A percentile compares a stretch with the other conserved stretches of the same genome.
These are phyloP conservation scores for Athene noctua DNA, from an alignment of 2,113 vertebrate genomes.

Conservation along the genomic window DNA sequence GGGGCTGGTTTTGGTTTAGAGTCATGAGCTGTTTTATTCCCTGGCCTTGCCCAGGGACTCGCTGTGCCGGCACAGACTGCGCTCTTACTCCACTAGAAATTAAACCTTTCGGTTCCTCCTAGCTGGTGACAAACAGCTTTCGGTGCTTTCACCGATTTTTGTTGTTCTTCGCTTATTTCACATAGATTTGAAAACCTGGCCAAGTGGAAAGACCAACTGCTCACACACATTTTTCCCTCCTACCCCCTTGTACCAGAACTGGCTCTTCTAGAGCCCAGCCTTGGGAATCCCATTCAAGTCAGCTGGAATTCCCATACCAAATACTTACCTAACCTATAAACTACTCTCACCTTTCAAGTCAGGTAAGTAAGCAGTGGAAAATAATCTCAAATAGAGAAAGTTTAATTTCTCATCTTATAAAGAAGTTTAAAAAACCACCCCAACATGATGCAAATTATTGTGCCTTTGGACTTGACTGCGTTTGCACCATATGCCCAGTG, in stretches of 20 bases:
- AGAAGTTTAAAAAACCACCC: neutral
- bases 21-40: neutral
- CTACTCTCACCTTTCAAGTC: neutral
- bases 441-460: neutral
- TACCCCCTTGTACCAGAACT: neutral
- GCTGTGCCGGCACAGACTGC: accelerated
- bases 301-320: neutral
- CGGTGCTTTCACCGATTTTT: neutral
- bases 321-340: neutral
- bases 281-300: neutral
- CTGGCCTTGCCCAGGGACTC: neutral
- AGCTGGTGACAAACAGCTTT: neutral
- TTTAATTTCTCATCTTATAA: neutral
- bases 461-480: neutral
- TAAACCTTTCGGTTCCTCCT: neutral
- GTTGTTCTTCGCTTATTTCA: neutral
- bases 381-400: neutral
- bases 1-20: neutral
- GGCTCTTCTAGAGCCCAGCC: neutral
- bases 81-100: neutral
- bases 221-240: neutral
- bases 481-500: neutral
- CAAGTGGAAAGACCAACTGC: neutral
- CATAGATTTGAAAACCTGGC: neutral
- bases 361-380: neutral